phyloP scores from a whole-genome alignment of 1,140 invertebrate species.

The Drosophila seguyi region DNA sequence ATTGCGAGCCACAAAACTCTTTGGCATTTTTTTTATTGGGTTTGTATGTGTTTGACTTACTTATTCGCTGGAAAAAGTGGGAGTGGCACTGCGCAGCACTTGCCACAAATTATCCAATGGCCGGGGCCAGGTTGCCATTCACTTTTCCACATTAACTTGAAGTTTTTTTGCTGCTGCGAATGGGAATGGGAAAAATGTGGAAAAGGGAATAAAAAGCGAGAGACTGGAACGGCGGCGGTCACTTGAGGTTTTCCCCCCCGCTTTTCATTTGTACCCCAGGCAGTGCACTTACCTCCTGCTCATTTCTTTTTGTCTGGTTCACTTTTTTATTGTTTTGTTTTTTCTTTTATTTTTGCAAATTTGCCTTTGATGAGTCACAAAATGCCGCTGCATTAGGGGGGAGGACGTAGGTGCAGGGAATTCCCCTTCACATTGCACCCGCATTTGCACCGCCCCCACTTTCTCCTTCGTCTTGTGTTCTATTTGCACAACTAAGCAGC shows the following conservation, averaged over 20 bases:
- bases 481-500: conserved; percentile 62
- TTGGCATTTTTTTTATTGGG: conserved; percentile 52
- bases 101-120: conserved; percentile 61
- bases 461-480: conserved; percentile 43
- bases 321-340: conserved; percentile 1
- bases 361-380: conserved; percentile 56
- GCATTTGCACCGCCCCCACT: conserved; percentile 18
- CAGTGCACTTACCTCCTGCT: conserved; percentile 44
- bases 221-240: conserved; percentile 42
- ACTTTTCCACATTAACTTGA: conserved; percentile 57
- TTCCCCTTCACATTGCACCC: conserved; percentile 19
- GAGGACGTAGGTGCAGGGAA: neutral
- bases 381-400: conserved; percentile 26
- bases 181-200: conserved; percentile 10
- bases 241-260: conserved; percentile 45
- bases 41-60: conserved; percentile 39
- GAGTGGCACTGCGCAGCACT: conserved; percentile 48
- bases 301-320: conserved; percentile 29
- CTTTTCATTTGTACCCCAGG: conserved; percentile 14
- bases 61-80: conserved; percentile 30
- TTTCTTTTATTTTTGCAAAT: conserved; percentile 24
- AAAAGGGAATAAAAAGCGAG: conserved; percentile 19
- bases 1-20: conserved; percentile 11
- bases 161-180: neutral
- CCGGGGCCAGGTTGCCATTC: conserved; percentile 57